Percentiles rank a stretch among this genome's conserved stretches.
Evolutionary conservation across 2,888 invertebrate genomes (phyloP).

Genomic region (Synanthedon formicaeformis): DNA sequence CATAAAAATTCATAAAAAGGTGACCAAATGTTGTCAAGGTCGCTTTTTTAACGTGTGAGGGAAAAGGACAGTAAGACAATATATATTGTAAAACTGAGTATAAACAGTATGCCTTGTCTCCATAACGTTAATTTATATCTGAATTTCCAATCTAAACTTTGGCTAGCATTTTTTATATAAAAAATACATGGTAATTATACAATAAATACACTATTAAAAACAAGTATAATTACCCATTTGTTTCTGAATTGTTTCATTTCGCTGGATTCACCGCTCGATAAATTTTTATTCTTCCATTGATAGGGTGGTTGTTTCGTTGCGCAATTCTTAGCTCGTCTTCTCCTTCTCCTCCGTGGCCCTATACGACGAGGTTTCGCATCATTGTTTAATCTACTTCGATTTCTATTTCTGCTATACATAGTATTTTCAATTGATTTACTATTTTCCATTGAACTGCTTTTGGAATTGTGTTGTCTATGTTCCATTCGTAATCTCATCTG

Average conservation of each 20-base stretch:
- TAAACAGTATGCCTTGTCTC: no score
- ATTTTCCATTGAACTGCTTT: constrained; percentile 35
- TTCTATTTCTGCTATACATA: constrained; percentile 21
- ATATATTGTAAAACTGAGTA: no score
- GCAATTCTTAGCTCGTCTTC: constrained; percentile 48
- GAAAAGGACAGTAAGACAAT: no score
- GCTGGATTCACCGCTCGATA: constrained; percentile 15
- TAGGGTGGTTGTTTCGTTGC: constrained; percentile 61
- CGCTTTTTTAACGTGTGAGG: no score
- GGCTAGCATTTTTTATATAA: background rate
- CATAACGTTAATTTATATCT: no score
- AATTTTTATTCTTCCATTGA: constrained; percentile 42
- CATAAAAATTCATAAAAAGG: no score
- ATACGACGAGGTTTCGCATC: constrained; percentile 33
- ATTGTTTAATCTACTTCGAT: constrained; percentile 24
- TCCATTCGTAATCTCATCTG: constrained; percentile 41
- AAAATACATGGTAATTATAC: background rate
- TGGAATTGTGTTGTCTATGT: constrained; percentile 37
- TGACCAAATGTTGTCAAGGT: no score
- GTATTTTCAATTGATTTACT: constrained; percentile 29
- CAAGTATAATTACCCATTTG: constrained; percentile 11
- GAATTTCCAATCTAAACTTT: no score
- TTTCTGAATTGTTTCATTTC: constrained; percentile 19
- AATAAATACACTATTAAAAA: background rate
- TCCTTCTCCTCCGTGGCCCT: constrained; percentile 43